phyloP scores from a whole-genome alignment of 2,888 invertebrate genomes.

The Drosophila basisetae region DNA sequence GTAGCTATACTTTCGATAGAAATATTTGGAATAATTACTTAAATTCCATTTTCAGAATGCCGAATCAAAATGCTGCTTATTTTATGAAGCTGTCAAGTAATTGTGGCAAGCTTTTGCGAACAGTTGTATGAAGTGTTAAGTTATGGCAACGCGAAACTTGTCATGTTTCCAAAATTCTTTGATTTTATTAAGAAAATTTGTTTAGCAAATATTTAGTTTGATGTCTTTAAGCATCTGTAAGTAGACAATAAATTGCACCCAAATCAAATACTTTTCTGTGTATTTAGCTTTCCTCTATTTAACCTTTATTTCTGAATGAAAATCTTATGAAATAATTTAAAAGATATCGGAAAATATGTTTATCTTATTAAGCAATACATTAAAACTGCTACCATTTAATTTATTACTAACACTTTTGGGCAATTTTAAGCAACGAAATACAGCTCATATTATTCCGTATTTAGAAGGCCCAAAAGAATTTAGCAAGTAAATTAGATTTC shows the following conservation, averaged over 20 bases:
- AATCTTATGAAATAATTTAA: background rate
- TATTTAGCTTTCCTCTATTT: background rate
- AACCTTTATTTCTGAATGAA: background rate
- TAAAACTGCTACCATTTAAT: background rate
- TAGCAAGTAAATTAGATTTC: background rate
- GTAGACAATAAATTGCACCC: background rate
- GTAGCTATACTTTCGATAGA: background rate
- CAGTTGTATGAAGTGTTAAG: background rate
- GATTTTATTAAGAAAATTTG: background rate
- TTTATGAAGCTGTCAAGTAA: slow-evolving; percentile 2
- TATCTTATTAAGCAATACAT: background rate
- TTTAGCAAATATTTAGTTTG: background rate
- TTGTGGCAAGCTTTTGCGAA: background rate
- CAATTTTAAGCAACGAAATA: background rate
- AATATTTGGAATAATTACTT: slow-evolving; percentile 4
- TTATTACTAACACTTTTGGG: background rate
- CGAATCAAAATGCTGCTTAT: background rate
- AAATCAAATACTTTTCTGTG: background rate
- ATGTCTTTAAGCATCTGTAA: background rate
- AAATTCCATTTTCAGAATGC: background rate
- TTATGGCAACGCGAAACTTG: background rate
- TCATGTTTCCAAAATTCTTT: background rate
- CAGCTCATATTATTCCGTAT: background rate
- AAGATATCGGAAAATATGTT: background rate
- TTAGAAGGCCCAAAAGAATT: background rate